Evolutionary conservation across 30 jellyfish, hydroid and myxozoan genomes (phyloP), one percentile per base, ranked within the genome.

Genomic region (Aurelia aurita complex sp. Pacific): DNA sequence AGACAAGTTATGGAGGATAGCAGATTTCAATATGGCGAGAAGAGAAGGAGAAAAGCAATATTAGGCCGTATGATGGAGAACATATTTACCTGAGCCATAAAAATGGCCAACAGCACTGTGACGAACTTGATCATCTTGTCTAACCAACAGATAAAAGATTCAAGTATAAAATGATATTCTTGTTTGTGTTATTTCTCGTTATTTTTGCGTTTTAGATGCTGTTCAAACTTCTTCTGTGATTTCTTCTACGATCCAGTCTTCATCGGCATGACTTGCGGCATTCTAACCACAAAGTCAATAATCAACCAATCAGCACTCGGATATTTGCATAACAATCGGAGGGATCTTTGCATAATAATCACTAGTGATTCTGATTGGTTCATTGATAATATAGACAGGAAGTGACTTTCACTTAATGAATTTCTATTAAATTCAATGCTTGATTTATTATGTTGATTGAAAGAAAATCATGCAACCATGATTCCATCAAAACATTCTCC

Each of bases 1-100:
- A 23, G 29, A 23, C 29, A 0, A 46, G 57, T 46, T 9, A 46
- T 46, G 57, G 57, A 13, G 14, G 57, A 46, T 46, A 5, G 57
- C 57, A 4, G 68, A 59, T 82, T 82, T 82, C 91, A 82, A 82
- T 57, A 82, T 82, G 91, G 91, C 91, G 91, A 69, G 51, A 69
- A 16, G 69, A 10, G 69, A 10, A n/a, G 34, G 19, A 62, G 43
- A 15, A 15, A 51, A 54, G 32, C 67, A 43, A 52, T 16, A 38
- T 15, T 34, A 57, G 33, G 34, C 68, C 57, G 57, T 46, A 67
- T 5, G 16, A 35, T 40, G 50, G 8, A 55, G 40, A 79, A 2
- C 64, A 62, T 23, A n/a, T 75, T 68, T 69, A 81, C 90, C 91
- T 82, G 91, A 23, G 91, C 73, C 19, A 71, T 29, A 43, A 71